Conservation (phyloP, 2,797 vertebrate species). For the Varecia variegata region DNA sequence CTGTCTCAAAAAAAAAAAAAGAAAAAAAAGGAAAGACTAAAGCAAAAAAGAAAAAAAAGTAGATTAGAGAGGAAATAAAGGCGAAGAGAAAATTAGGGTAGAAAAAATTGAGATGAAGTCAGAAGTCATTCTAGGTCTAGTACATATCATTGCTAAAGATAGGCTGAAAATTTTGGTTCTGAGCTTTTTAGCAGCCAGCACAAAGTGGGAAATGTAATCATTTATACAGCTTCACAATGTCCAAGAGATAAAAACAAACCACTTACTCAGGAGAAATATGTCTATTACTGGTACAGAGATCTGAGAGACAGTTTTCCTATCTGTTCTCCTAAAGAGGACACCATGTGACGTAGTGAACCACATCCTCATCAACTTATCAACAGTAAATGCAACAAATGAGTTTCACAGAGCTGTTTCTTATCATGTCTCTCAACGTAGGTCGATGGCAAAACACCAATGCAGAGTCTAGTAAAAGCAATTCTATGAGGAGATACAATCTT, state of each 20-base stretch:
- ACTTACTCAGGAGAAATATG: slow-evolving; percentile 61
- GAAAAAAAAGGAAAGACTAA: background rate
- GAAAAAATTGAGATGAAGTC: slow-evolving; percentile 24
- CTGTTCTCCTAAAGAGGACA: slow-evolving; percentile 52
- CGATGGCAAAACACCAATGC: slow-evolving; percentile 19
- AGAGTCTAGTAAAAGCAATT: slow-evolving; percentile 6
- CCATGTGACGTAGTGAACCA: slow-evolving; percentile 22
- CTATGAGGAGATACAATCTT: slow-evolving; percentile 5
- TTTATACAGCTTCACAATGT: slow-evolving; percentile 55
- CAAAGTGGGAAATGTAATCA: slow-evolving; percentile 53
- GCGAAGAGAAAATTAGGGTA: background rate
- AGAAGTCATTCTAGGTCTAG: background rate
- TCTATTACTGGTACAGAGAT: slow-evolving; percentile 55
- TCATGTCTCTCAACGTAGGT: background rate
- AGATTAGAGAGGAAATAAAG: background rate
- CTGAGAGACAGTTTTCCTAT: slow-evolving; percentile 48
- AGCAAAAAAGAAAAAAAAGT: background rate
- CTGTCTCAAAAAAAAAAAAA: background rate
- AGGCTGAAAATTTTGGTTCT: slow-evolving; percentile 48
- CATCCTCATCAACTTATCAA: slow-evolving; percentile 35
- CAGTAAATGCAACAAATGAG: background rate
- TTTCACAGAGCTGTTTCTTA: background rate
- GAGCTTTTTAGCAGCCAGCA: slow-evolving; percentile 49
- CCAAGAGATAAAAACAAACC: slow-evolving; percentile 63
- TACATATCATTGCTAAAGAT: slow-evolving; percentile 1